Evolutionary conservation across 2,113 vertebrate species (phyloP).

Genomic region (Xiphophorus hellerii): DNA sequence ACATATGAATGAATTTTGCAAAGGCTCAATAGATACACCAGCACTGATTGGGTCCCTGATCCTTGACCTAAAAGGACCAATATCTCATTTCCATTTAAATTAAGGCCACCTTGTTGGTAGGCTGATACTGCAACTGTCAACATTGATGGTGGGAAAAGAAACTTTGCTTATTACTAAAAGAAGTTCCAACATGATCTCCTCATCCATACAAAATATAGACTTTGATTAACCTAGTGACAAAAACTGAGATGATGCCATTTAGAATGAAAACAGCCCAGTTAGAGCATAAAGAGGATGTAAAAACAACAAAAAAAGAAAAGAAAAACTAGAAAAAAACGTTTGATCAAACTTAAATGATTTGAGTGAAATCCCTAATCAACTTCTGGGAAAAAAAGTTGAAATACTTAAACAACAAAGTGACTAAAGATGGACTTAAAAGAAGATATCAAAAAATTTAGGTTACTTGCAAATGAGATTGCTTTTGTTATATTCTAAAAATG

Average conservation of each 20-base stretch:
- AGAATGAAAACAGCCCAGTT: neutral
- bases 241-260: neutral
- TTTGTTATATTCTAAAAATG: neutral
- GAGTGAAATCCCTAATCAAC: neutral
- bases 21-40: slow-evolving; percentile 38
- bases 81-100: slow-evolving; percentile 84
- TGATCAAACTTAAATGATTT: neutral
- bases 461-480: neutral
- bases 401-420: neutral
- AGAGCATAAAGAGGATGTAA: neutral
- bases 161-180: slow-evolving; percentile 52
- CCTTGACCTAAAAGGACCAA: slow-evolving; percentile 74
- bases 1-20: slow-evolving; percentile 3
- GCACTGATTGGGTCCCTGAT: slow-evolving; percentile 78
- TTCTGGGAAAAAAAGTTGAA: neutral
- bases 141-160: slow-evolving; percentile 31
- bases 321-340: neutral
- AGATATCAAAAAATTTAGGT: neutral
- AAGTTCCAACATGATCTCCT: neutral
- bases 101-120: slow-evolving; percentile 53
- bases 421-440: neutral
- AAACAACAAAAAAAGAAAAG: neutral
- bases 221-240: neutral
- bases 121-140: slow-evolving; percentile 33
- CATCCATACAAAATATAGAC: neutral